Evolutionary conservation across 2,113 vertebrate genomes (phyloP).

Genomic region (Benitochromis conjunctus): DNA sequence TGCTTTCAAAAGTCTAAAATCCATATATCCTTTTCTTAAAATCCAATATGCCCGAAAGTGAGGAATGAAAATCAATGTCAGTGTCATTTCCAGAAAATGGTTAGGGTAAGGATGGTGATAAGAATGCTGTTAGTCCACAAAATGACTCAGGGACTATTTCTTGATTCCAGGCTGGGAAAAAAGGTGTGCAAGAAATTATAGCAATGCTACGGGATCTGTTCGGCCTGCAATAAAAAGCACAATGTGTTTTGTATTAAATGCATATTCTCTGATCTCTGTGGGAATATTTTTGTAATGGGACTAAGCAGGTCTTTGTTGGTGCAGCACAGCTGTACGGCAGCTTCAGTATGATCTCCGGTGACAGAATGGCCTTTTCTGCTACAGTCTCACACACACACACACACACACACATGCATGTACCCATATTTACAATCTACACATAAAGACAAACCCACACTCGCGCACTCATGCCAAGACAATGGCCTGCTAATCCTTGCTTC

Average conservation of each 20-base stretch:
- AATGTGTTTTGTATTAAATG: not conserved
- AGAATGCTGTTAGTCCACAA: not conserved
- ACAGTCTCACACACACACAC: not conserved
- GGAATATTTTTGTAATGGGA: not conserved
- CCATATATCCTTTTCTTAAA: rapidly evolving
- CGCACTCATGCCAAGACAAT: slow-evolving; percentile 64
- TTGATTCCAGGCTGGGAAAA: not conserved
- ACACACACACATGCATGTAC: not conserved
- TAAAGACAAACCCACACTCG: not conserved
- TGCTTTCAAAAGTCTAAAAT: not conserved
- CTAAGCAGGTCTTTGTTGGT: slow-evolving; percentile 1
- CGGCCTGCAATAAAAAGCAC: not conserved
- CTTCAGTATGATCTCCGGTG: slow-evolving; percentile 22
- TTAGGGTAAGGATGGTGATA: not conserved
- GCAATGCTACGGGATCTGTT: not conserved
- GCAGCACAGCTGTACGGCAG: slow-evolving; percentile 21
- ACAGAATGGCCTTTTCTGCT: slow-evolving; percentile 41
- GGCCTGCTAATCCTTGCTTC: slow-evolving; percentile 63
- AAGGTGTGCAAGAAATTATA: not conserved
- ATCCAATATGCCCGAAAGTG: not conserved
- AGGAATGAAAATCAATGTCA: not conserved
- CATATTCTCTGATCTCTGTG: not conserved
- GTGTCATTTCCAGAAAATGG: not conserved
- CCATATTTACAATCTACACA: not conserved
- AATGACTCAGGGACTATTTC: not conserved